Conservation (phyloP, 2,113 vertebrate genomes). For the Ivindomyrus marchei region DNA sequence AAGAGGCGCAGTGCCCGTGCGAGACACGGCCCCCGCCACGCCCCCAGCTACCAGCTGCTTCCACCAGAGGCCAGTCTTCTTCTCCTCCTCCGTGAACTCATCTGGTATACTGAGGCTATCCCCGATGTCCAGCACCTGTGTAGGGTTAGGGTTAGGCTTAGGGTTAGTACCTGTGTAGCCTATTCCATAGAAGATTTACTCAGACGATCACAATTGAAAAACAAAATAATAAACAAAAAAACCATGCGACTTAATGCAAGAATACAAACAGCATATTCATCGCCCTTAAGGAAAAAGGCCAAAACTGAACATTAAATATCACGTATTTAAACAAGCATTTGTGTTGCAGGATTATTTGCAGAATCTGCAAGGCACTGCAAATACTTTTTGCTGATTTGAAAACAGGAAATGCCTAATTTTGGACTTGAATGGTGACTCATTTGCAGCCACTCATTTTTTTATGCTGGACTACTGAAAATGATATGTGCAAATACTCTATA, state of each 20-base stretch:
- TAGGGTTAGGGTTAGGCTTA: background rate
- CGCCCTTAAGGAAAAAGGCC: background rate
- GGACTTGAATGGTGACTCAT: background rate
- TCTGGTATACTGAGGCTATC: constrained; percentile 92
- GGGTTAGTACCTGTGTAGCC: background rate
- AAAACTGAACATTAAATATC: background rate
- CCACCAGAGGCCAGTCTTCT: constrained; percentile 86
- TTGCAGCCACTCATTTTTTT: background rate
- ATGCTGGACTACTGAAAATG: background rate
- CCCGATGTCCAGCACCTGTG: constrained; percentile 90
- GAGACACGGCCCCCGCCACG: constrained; percentile 82
- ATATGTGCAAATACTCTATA: background rate
- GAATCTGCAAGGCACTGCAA: background rate
- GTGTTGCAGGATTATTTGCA: background rate
- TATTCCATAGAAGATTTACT: background rate
- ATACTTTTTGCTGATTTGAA: background rate
- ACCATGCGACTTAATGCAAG: background rate
- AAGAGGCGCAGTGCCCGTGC: constrained; percentile 89
- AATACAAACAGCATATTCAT: background rate
- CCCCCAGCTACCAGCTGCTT: constrained; percentile 81
- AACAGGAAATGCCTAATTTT: background rate
- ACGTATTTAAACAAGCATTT: background rate
- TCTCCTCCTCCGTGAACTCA: constrained; percentile 96
- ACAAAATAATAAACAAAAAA: background rate
- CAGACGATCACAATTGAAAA: background rate